Evolutionary conservation across 53 echinoderm and acorn worm species (phyloP), one percentile per base, ranked within the genome.

Genomic region (Paelopatides confundens): DNA sequence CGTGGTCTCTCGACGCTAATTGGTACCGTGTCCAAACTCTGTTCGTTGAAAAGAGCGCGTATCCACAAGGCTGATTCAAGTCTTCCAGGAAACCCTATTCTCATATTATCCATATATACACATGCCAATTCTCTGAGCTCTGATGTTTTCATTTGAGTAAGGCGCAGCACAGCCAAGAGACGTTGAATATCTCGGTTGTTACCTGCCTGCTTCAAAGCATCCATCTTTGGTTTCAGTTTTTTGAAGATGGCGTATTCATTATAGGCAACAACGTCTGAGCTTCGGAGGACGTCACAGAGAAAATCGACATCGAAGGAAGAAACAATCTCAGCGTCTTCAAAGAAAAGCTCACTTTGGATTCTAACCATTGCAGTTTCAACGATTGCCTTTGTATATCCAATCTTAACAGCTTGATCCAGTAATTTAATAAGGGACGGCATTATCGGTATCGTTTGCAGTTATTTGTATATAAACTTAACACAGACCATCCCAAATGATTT

Each of bases 241-340:
- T 35, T 36, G 36, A 63, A 83, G n/a, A 83, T 64, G 63, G 54
- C 65, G 63, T 27, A 83, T 40, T 83, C 83, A 38, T 40, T 83
- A 6, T 62, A 23, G 27, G 83, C 83, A 12, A 63, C 28, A 2
- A 83, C 84, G 30, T 37, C 26, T 21, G 84, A 83, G 64, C 63
- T 39, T 12, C 65, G 63, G 23, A 83, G 37, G 26, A 83, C 63
- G 40, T 65, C 65, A 39, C 84, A 83, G 13, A 83, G 46, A 18
- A 83, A 17, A 65, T 83, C 46, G 37, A 65, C 38, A 33, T 83
- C 84, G 9, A 79, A 79, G 29, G 30, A 79, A 21, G 51, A 33
- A 4, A 83, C 30, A 13, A 47, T 35, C 26, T 83, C 65, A 21
- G 33, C 39, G 1, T 64, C 79, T 3, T 79, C 24, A 14, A 79